These are phyloP conservation scores for Bufo bufo DNA, from an alignment of 2,113 vertebrate species.

Conservation along the genomic window DNA sequence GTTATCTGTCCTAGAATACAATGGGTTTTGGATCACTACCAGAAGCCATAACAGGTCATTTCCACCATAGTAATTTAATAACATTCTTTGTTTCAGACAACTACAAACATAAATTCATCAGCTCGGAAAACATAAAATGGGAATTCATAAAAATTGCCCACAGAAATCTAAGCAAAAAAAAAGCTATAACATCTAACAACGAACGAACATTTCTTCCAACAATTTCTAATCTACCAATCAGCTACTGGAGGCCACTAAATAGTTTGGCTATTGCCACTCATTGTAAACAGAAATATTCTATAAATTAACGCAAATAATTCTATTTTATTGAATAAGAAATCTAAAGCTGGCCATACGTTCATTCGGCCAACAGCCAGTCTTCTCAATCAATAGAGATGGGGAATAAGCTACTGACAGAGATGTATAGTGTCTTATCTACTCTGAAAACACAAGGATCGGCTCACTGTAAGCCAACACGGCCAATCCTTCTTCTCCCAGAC, in stretches of 20 bases:
- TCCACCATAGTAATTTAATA: slow-evolving; percentile 18
- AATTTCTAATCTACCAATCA: not conserved
- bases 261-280: not conserved
- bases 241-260: not conserved
- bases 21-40: slow-evolving; percentile 20
- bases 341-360: not conserved
- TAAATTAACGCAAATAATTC: not conserved
- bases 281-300: not conserved
- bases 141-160: not conserved
- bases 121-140: not conserved
- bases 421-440: too few relatives aligned
- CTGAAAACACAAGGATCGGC: too few relatives aligned
- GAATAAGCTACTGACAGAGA: too few relatives aligned
- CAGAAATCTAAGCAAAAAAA: not conserved
- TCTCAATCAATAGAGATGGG: too few relatives aligned
- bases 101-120: slow-evolving; percentile 2
- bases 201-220: not conserved
- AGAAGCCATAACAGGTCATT: not conserved
- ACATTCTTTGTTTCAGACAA: slow-evolving; percentile 15
- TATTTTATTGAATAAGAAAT: not conserved
- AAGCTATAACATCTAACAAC: not conserved
- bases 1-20: slow-evolving; percentile 29
- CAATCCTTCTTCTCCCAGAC: too few relatives aligned
- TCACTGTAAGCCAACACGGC: too few relatives aligned
- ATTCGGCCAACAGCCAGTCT: too few relatives aligned